These are phyloP conservation scores for Pristionchus arcanus DNA, from an alignment of 2,888 invertebrate genomes.

Conservation along the genomic window DNA sequence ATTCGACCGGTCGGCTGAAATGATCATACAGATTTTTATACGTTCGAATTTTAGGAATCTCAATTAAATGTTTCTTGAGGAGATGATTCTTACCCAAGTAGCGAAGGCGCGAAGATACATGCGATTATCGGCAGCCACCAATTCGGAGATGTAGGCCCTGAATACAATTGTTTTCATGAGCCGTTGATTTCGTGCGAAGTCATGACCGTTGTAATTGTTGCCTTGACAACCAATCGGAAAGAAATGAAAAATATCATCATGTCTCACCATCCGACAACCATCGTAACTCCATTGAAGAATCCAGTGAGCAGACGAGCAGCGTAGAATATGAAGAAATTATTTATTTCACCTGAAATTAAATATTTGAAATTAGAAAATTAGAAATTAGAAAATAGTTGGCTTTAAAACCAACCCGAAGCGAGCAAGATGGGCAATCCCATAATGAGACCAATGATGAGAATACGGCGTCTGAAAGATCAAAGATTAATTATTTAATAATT, in stretches of 20 bases:
- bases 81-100: not conserved
- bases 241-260: not conserved
- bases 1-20: constrained; percentile 30
- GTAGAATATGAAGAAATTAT: constrained; percentile 43
- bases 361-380: not conserved
- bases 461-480: constrained; percentile 28
- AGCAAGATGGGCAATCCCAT: not conserved
- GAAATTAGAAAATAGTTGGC: not conserved
- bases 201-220: not conserved
- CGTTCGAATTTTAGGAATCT: too few species aligned
- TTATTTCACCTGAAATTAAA: constrained; percentile 4
- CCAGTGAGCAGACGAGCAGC: constrained; percentile 1
- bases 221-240: not conserved
- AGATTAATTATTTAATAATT: not conserved
- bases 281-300: constrained; percentile 25
- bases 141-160: constrained; percentile 33
- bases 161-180: too few species aligned
- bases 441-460: constrained; percentile 18
- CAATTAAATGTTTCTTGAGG: not conserved
- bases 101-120: constrained; percentile 42
- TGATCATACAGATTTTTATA: too few species aligned
- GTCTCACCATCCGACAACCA: constrained; percentile 48
- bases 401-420: constrained; percentile 1
- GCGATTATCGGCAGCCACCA: constrained; percentile 17
- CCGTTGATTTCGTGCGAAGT: too few species aligned